Evolutionary conservation across 1,140 invertebrate species (phyloP), one percentile per base, ranked within the genome.

Genomic region (Drosophila takahashii): DNA sequence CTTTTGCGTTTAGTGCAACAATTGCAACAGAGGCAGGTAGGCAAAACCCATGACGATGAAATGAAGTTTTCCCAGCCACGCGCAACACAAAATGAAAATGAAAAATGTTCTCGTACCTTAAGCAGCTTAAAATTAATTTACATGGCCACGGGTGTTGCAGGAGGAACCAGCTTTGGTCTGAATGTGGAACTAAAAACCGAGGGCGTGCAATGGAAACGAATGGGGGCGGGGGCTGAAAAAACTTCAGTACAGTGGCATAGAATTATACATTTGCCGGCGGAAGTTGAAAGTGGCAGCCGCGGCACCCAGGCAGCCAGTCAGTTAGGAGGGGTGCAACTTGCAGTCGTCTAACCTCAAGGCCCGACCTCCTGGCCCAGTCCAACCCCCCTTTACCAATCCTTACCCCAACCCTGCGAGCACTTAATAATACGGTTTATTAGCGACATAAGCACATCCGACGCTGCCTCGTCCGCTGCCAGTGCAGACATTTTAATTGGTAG

Each of bases 401-500:
- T 47, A 29, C 58, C 18, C n/a, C 22, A 36, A 39, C 52, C 42
- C 61, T 8, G 36, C 79, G 60, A 81, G 72, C 76, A 89, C 84
- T 89, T 89, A 89, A 89, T 89, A 89, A 89, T 89, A 89, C 69
- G 84, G 84, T 89, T 89, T 89, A 89, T 89, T 89, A 89, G 84
- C 84, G 84, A 89, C 84, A 89, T 89, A 89, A 89, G 84, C 85
- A 89, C 85, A 89, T 89, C 84, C 84, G 84, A 72, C 79, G 71
- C 71, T 83, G 79, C 56, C 71, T 47, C 45, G 71, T 56, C 69
- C 72, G 60, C 52, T 65, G 53, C 44, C 75, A 59, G 60, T 75
- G 84, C 80, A 89, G 85, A 89, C 84, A 89, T 89, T 89, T 89
- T 89, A 89, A 89, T 90, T 89, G 84, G 84, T 89, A 85, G 84